Evolutionary conservation across 2,797 vertebrate species (phyloP).

Genomic region (Phrynocephalus forsythii): DNA sequence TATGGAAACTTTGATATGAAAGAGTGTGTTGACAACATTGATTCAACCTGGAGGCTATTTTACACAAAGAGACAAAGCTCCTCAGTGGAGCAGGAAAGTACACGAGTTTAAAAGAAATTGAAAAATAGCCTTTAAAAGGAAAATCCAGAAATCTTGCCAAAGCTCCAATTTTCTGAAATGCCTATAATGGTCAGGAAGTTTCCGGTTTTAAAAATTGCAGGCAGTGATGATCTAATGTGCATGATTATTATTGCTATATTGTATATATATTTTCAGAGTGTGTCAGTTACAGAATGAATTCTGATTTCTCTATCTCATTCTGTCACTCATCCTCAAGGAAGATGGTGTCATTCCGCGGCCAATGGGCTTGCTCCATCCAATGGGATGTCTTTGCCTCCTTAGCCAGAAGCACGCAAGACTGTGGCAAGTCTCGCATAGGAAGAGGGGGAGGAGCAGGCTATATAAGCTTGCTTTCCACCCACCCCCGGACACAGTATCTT

Average conservation of each 20-base stretch:
- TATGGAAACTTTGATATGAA: conserved; percentile 3
- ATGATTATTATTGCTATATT: conserved; percentile 53
- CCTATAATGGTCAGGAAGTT: conserved; percentile 9
- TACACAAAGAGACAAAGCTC: conserved; percentile 23
- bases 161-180: conserved; percentile 34
- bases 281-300: conserved; percentile 2
- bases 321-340: too few relatives aligned
- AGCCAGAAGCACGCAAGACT: too few relatives aligned
- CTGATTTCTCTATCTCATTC: not conserved
- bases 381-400: too few relatives aligned
- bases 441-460: too few relatives aligned
- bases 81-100: conserved; percentile 26
- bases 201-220: conserved; percentile 17
- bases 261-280: not conserved
- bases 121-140: conserved; percentile 39
- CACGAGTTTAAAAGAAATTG: conserved; percentile 31
- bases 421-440: too few relatives aligned
- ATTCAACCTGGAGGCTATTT: conserved; percentile 36
- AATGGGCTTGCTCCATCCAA: too few relatives aligned
- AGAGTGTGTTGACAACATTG: conserved; percentile 25
- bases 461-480: too few relatives aligned
- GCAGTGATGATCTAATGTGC: conserved; percentile 2
- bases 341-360: too few relatives aligned
- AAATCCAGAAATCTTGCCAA: conserved; percentile 31
- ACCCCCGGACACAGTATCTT: too few relatives aligned